A percentile compares a stretch with the other conserved stretches of the same genome.
These are phyloP conservation scores for Poicephalus gulielmi DNA, from an alignment of 2,113 vertebrate species.

Conservation along the genomic window DNA sequence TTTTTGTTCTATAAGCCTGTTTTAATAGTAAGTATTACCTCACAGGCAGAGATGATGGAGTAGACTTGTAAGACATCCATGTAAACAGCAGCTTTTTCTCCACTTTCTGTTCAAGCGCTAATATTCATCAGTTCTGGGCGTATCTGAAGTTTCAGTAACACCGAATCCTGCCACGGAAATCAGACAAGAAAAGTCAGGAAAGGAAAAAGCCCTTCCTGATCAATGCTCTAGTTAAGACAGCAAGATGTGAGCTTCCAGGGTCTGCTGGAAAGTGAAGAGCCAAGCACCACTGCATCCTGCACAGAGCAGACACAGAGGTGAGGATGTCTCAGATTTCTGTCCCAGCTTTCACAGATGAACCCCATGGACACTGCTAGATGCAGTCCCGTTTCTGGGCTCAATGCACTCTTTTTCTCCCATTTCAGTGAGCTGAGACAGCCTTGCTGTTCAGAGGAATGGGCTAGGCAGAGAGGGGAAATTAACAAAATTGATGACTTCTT, in stretches of 20 bases:
- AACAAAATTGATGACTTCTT: neutral
- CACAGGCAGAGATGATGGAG: neutral
- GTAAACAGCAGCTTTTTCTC: neutral
- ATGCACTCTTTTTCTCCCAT: neutral
- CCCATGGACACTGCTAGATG: neutral
- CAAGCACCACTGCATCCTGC: neutral
- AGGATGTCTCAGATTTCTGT: neutral
- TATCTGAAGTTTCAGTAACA: neutral
- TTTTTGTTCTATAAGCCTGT: neutral
- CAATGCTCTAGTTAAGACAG: neutral
- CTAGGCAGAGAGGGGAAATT: neutral
- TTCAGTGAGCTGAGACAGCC: rapidly evolving
- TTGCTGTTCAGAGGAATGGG: neutral
- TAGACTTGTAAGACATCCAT: neutral
- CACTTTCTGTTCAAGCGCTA: neutral
- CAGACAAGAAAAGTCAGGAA: neutral
- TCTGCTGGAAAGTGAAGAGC: neutral
- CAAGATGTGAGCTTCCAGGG: neutral
- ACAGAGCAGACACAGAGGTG: neutral
- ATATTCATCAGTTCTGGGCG: neutral
- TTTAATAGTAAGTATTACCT: neutral
- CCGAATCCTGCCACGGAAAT: neutral
- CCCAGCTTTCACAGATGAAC: neutral
- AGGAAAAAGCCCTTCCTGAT: neutral
- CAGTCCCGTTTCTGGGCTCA: neutral